Percentiles rank a stretch among this genome's conserved stretches.
Evolutionary conservation across 2,797 vertebrate species (phyloP).

Genomic region (Myiotriccus ornatus): DNA sequence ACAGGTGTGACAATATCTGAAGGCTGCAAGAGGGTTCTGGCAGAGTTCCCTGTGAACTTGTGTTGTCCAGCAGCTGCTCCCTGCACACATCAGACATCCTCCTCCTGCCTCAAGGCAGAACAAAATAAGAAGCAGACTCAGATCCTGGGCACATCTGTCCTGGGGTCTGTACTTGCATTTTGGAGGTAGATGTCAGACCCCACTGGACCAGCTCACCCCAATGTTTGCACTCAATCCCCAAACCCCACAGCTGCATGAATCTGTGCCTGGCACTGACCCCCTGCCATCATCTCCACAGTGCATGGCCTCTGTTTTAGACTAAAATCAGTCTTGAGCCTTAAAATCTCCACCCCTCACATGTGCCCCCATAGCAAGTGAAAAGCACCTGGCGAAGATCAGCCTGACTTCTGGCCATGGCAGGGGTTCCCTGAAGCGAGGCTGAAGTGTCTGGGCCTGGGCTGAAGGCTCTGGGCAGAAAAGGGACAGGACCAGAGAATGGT

Average conservation of each 20-base stretch:
- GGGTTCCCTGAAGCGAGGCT: background rate
- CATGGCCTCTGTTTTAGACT: background rate
- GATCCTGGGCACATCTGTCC: background rate
- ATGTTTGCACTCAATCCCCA: rapidly evolving
- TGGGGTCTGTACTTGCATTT: background rate
- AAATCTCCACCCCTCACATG: rapidly evolving
- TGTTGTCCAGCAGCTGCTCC: background rate
- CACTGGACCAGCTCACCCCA: background rate
- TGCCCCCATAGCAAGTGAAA: background rate
- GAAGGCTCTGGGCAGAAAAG: background rate
- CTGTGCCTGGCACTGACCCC: background rate
- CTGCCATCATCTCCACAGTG: background rate
- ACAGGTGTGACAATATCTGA: rapidly evolving
- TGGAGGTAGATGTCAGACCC: background rate
- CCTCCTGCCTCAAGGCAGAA: background rate
- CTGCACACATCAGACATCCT: rapidly evolving
- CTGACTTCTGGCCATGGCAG: background rate
- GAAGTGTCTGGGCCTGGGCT: background rate
- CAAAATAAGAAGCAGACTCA: background rate
- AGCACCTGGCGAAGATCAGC: background rate
- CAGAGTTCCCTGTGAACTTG: rapidly evolving
- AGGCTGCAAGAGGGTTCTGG: background rate
- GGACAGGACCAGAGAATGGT: background rate
- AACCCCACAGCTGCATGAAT: background rate
- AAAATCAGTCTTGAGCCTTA: background rate